phyloP scores from a whole-genome alignment of 2,113 vertebrate species.

The Solenodon paradoxus region DNA sequence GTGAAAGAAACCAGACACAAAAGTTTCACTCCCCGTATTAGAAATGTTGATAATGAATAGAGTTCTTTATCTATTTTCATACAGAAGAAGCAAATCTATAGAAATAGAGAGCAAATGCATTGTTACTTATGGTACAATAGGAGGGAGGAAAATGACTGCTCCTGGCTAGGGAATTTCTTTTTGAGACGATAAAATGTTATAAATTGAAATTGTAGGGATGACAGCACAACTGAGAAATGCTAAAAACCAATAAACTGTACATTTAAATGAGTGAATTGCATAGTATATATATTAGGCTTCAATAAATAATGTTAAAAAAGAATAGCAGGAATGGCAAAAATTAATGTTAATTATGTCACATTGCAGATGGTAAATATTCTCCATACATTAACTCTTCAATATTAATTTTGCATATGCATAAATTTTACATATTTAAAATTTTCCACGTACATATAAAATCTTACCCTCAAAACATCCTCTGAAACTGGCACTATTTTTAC shows the following conservation, averaged over 20 bases:
- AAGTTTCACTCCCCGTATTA: conserved; percentile 1
- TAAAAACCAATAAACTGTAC: not conserved
- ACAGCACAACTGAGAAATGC: not conserved
- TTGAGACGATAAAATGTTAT: not conserved
- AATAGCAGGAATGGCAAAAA: not conserved
- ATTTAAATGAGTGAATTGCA: not conserved
- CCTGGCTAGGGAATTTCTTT: not conserved
- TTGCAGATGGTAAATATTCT: not conserved
- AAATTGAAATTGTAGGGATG: not conserved
- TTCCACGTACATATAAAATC: no score
- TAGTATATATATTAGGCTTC: not conserved
- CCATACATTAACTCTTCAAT: not conserved
- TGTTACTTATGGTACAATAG: not conserved
- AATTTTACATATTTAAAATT: no score
- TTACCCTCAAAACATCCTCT: not conserved
- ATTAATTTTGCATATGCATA: not conserved
- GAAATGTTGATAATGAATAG: not conserved
- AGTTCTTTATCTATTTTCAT: not conserved
- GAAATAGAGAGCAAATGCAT: not conserved
- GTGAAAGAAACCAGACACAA: not conserved
- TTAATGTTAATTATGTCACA: not conserved
- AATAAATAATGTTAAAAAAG: not conserved
- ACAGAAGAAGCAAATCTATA: not conserved
- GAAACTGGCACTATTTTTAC: not conserved
- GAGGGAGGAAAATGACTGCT: not conserved